Conservation (phyloP, 2,797 vertebrate genomes). For the Enteromius thamalakanensis region DNA sequence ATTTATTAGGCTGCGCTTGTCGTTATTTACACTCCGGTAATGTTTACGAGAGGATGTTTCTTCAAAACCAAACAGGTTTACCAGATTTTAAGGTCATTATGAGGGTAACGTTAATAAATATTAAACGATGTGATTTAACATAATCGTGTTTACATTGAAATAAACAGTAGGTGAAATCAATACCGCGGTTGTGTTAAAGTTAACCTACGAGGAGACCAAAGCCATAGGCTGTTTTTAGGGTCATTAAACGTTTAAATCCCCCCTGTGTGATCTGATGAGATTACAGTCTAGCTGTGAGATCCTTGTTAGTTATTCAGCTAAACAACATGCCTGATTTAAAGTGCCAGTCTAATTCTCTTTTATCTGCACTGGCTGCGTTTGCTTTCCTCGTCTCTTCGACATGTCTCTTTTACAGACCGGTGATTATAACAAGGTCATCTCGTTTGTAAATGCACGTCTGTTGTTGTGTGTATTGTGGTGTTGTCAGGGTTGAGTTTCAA, state of each 20-base stretch:
- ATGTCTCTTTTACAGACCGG: constrained; percentile 33
- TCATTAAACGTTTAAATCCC: constrained; percentile 35
- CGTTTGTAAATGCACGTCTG: background rate
- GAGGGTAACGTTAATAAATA: background rate
- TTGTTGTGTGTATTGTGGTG: background rate
- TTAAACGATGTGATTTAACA: background rate
- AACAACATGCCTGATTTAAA: constrained; percentile 28
- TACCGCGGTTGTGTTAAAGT: too few relatives aligned
- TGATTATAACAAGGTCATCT: constrained; percentile 48
- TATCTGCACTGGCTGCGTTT: background rate
- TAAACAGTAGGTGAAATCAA: background rate
- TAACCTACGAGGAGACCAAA: background rate
- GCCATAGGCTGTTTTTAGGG: background rate
- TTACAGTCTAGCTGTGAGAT: constrained; percentile 32
- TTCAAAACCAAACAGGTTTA: constrained; percentile 14
- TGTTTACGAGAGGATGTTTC: constrained; percentile 44
- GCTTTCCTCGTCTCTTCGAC: constrained; percentile 27
- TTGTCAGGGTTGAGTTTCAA: background rate
- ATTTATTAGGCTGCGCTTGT: background rate
- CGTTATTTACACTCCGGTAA: background rate
- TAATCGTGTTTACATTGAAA: background rate
- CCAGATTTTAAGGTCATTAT: constrained; percentile 48
- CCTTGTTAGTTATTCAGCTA: background rate
- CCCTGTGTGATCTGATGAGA: constrained; percentile 16
- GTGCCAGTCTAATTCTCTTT: background rate